phyloP scores from a whole-genome alignment of 2,888 invertebrate species.

The Catocala fraxini region DNA sequence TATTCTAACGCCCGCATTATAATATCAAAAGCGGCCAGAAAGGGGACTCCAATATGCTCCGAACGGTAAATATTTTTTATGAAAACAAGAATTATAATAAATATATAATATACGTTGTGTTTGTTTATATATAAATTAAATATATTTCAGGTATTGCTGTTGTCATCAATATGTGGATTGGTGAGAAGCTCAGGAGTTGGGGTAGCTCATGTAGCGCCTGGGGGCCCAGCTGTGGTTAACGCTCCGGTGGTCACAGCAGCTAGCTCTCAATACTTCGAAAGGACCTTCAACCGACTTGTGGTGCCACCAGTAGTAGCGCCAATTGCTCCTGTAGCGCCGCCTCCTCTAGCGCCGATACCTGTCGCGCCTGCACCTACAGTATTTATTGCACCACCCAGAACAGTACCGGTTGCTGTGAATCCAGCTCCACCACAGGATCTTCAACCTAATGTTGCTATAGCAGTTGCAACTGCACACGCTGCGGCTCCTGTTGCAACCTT shows the following conservation, averaged over 20 bases:
- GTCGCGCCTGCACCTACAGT: conserved; percentile 54
- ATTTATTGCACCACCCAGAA: conserved; percentile 41
- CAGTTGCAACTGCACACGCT: conserved; percentile 79
- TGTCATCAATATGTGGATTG: conserved; percentile 62
- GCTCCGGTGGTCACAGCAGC: conserved; percentile 89
- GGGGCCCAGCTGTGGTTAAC: conserved; percentile 25
- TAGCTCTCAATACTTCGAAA: conserved; percentile 90
- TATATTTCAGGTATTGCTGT: conserved; percentile 67
- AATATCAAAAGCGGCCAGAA: conserved; percentile 72
- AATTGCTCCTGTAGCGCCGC: conserved; percentile 37
- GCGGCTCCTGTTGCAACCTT: conserved; percentile 81
- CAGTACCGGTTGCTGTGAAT: conserved; percentile 38
- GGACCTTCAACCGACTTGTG: conserved; percentile 88
- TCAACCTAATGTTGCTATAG: conserved; percentile 78
- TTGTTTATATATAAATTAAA: conserved; percentile 17
- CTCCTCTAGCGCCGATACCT: conserved; percentile 47
- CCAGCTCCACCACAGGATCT: conserved; percentile 48
- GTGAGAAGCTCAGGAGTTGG: conserved; percentile 69
- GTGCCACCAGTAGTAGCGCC: conserved; percentile 55
- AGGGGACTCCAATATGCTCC: conserved; percentile 71
- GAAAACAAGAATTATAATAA: conserved; percentile 18
- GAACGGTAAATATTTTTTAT: conserved; percentile 61
- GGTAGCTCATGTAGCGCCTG: conserved; percentile 35
- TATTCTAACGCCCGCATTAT: conserved; percentile 83
- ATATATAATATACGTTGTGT: conserved; percentile 13